Percentiles rank a stretch among this genome's conserved stretches.
Conservation (phyloP, 2,888 invertebrate species). For the Oxycera nigricornis region DNA sequence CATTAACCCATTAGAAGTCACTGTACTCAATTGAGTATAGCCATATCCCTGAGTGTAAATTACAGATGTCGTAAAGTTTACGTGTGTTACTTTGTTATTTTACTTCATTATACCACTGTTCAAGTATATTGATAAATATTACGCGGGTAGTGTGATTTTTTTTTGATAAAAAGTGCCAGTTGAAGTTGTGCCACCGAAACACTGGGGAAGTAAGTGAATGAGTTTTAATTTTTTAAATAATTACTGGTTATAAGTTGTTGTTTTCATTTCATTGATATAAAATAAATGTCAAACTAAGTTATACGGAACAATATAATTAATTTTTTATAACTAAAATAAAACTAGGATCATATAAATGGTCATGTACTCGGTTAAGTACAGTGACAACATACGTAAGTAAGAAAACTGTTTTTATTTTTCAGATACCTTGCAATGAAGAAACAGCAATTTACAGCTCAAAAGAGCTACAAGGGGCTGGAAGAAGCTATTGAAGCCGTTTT, state of each 20-base stretch:
- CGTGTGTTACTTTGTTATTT: background rate
- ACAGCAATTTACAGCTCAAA: background rate
- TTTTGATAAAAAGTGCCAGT: background rate
- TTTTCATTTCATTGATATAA: background rate
- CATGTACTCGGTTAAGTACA: background rate
- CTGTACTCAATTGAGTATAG: background rate
- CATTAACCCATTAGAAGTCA: background rate
- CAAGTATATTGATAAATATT: background rate
- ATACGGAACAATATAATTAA: background rate
- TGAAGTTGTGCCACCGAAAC: background rate
- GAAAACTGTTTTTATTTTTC: background rate
- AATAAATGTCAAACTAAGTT: background rate
- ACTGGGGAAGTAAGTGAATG: background rate
- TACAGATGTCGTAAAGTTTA: background rate
- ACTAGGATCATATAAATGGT: background rate
- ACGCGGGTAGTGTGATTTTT: background rate
- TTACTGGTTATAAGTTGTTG: background rate
- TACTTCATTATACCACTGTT: background rate
- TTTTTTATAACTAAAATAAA: background rate
- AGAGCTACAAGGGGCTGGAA: background rate
- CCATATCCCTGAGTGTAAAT: background rate
- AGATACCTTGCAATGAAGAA: background rate
- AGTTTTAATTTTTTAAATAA: background rate
- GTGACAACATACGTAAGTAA: background rate
- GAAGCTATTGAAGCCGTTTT: background rate